Base-by-base conservation (phyloP, 1,140 invertebrate species). In the Eriosoma lanigerum region DNA sequence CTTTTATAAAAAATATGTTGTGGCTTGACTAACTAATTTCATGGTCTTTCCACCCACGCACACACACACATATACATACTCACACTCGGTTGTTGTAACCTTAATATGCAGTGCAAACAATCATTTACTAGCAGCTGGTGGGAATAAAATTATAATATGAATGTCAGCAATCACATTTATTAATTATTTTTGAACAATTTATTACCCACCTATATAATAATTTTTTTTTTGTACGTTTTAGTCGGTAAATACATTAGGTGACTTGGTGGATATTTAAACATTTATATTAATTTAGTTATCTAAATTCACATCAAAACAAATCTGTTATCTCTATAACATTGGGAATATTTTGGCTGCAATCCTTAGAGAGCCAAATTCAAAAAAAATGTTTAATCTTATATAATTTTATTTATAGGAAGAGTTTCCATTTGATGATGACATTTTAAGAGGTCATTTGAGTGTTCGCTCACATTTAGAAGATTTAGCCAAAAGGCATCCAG, bases 361-460 rank as follows among this genome's bases (percentile, higher is more conserved):
- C 1, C 19, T 24, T 38, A 66, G 1, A 3, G 19, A 56, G 6
- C 52, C 6, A 21, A n/a, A 21, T 21, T 19, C 21, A 56, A 21
- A 21, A 56, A 29, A 60, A 60, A 3, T 1, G 26, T 60, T 29
- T 29, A 17, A 62, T 32, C 32, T 12, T 32, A 8, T 29, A 32
- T 21, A n/a, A 46, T 64, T 82, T 81, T 52, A 82, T 75, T 87
- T 86, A 32, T 87, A 92, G 91, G 87, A 86, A 82, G 90, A 89
- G 72, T 91, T 91, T 83, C 89, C 90, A 56, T 91, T 92, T 84
- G 90, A 91, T 85, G 90, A 91, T 83, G 86, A 88, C 82, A 86
- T 89, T 26, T 13, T 78, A 44, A 60, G 38, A 46, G 75, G 75
- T 62, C 75, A 78, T 78, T 62, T 62, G 38, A 78, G 75, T 78